These are phyloP conservation scores for Ondatra zibethicus DNA, from an alignment of 2,113 vertebrate species.

Conservation along the genomic window DNA sequence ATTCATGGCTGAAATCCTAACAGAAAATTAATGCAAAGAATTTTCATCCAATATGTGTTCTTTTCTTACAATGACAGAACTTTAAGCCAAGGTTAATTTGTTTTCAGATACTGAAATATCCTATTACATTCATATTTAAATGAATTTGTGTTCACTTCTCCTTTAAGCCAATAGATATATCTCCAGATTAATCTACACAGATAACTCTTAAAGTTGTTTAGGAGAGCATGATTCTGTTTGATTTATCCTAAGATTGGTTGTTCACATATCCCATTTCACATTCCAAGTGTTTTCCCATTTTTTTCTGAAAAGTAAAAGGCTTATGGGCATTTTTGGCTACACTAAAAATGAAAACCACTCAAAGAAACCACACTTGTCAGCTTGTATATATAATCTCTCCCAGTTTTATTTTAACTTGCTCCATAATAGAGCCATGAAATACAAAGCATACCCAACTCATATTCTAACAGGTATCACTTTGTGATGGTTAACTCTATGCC, in stretches of 20 bases:
- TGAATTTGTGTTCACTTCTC: conserved; percentile 7
- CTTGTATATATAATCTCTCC: not conserved
- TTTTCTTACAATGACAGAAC: not conserved
- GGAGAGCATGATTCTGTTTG: not conserved
- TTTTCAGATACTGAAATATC: conserved; percentile 48
- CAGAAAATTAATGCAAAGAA: not conserved
- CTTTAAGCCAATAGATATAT: not conserved
- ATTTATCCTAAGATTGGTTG: not conserved
- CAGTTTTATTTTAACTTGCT: not conserved
- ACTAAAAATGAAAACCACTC: conserved; percentile 10
- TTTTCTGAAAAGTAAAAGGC: conserved; percentile 35
- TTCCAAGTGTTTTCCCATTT: conserved; percentile 19
- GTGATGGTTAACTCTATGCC: not conserved
- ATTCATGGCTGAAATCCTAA: conserved; percentile 18
- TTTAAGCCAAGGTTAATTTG: conserved; percentile 25
- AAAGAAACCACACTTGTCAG: not conserved
- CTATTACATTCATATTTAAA: not conserved
- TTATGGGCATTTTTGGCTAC: not conserved
- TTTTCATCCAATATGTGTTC: not conserved
- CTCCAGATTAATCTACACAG: not conserved
- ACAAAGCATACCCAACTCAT: not conserved
- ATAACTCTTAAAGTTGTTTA: conserved; percentile 6
- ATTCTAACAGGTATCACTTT: not conserved
- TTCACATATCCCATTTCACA: conserved; percentile 8
- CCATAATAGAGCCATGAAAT: not conserved